Evolutionary conservation across 2,113 vertebrate species (phyloP).

Genomic region (Calonectris borealis): DNA sequence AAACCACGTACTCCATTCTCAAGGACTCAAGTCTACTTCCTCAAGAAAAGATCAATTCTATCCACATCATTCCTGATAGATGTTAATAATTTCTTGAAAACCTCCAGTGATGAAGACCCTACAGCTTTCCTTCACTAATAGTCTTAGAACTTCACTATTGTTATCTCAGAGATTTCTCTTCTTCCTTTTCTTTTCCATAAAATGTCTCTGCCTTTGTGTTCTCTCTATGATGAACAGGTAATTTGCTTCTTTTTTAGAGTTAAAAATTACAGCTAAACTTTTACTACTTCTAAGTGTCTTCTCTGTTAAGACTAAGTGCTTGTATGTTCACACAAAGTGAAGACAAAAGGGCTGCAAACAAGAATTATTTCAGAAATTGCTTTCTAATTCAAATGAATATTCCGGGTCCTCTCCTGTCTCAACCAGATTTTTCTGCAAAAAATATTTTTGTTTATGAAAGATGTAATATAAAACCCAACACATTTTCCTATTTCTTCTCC

Average conservation of each 20-base stretch:
- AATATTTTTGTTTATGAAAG: not conserved
- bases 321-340: not conserved
- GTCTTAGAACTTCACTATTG: not conserved
- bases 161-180: not conserved
- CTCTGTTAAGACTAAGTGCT: not conserved
- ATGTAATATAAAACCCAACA: not conserved
- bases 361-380: not conserved
- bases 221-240: not conserved
- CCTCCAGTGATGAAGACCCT: not conserved
- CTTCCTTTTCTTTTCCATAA: not conserved
- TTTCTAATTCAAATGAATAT: not conserved
- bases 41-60: not conserved
- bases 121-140: not conserved
- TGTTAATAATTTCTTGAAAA: not conserved
- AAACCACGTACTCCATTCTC: not conserved
- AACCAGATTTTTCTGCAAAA: not conserved
- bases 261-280: not conserved
- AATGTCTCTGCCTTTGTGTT: not conserved
- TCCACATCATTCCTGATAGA: not conserved
- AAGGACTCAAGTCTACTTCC: not conserved
- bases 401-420: not conserved
- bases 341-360: not conserved
- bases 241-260: not conserved
- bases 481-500: not conserved
- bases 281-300: not conserved